Evolutionary conservation across 1,140 invertebrate genomes (phyloP).

Genomic region (Archivesica marissinica): DNA sequence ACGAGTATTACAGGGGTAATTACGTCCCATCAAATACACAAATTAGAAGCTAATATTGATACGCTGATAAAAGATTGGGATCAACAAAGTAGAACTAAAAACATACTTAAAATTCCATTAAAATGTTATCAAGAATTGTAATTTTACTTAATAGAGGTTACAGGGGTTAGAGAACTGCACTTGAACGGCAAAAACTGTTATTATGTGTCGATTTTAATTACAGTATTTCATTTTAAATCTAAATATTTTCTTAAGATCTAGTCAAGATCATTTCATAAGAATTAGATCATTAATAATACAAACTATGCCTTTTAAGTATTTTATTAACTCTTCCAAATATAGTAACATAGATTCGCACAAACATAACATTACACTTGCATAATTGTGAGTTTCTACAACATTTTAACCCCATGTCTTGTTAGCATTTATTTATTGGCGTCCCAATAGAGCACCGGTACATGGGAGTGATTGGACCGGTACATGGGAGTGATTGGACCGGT

Average conservation of each 20-base stretch:
- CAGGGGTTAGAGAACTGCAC: constrained; percentile 31
- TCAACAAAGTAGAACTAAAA: constrained; percentile 38
- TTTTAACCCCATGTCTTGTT: no score
- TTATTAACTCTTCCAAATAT: no score
- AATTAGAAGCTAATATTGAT: constrained; percentile 38
- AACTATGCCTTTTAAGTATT: no score
- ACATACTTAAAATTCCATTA: constrained; percentile 39
- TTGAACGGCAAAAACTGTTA: constrained; percentile 2
- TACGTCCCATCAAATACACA: constrained; percentile 41
- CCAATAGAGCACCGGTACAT: no score
- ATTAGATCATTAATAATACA: no score
- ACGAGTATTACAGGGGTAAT: background rate
- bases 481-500: no score
- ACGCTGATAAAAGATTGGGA: constrained; percentile 20
- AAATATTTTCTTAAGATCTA: constrained; percentile 55
- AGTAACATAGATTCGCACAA: no score
- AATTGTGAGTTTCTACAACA: no score
- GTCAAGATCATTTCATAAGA: no score
- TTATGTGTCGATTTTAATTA: constrained; percentile 8
- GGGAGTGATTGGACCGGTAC: no score
- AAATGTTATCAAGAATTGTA: constrained; percentile 38
- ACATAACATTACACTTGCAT: no score
- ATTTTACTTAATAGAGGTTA: constrained; percentile 26
- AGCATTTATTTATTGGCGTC: no score
- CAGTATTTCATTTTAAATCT: constrained; percentile 23